Conservation (phyloP, 2,113 vertebrate species). For the Oceanites oceanicus region DNA sequence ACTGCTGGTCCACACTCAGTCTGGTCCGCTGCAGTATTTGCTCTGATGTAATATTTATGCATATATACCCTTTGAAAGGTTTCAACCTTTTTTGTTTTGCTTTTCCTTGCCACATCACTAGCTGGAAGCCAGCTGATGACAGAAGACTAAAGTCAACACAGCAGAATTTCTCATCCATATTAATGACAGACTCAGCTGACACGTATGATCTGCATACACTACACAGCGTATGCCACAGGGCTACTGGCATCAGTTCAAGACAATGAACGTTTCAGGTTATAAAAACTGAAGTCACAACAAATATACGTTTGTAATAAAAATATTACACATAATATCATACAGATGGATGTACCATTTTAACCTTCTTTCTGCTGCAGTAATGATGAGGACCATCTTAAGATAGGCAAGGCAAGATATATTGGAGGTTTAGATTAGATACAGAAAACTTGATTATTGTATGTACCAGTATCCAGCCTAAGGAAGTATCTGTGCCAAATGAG, state of each 20-base stretch:
- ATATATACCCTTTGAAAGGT: background rate
- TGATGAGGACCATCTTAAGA: background rate
- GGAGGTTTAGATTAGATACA: background rate
- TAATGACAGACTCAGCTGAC: background rate
- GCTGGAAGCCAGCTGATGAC: background rate
- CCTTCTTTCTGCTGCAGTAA: background rate
- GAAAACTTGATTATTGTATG: background rate
- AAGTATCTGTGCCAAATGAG: background rate
- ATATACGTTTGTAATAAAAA: background rate
- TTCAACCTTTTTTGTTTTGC: background rate
- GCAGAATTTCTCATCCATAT: background rate
- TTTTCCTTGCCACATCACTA: background rate
- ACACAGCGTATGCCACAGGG: rapidly evolving
- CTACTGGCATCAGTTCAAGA: background rate
- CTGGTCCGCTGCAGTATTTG: background rate
- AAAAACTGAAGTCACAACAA: background rate
- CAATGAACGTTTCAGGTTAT: background rate
- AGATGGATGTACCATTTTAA: background rate
- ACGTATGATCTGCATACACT: background rate
- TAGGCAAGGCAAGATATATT: background rate
- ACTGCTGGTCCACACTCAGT: background rate
- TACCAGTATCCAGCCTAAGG: rapidly evolving
- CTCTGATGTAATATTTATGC: background rate
- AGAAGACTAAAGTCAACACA: background rate
- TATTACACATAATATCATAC: background rate